Evolutionary conservation across 2,113 vertebrate species (phyloP).

Genomic region (Orientallactaga bullata): DNA sequence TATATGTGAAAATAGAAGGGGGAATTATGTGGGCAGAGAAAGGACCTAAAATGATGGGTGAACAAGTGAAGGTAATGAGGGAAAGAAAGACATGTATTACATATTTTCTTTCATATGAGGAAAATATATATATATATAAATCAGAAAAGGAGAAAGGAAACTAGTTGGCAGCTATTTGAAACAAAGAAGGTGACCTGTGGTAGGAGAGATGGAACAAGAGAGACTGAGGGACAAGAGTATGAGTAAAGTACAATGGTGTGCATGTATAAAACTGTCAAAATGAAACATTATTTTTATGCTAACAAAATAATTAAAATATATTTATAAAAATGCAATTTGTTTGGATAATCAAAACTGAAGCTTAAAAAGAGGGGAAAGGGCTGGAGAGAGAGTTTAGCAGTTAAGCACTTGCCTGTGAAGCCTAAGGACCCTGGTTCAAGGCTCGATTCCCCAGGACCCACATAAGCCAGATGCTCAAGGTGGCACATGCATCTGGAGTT

Average conservation of each 20-base stretch:
- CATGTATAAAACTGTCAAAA: too few species aligned
- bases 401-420: too few species aligned
- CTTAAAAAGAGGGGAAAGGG: neutral
- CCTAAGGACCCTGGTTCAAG: too few species aligned
- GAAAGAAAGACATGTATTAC: neutral
- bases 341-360: conserved; percentile 22
- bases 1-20: neutral
- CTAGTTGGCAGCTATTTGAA: neutral
- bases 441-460: too few species aligned
- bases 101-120: neutral
- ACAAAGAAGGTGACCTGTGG: neutral
- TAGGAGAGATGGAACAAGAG: too few species aligned
- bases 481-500: too few species aligned
- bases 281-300: neutral
- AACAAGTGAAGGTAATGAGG: too few species aligned
- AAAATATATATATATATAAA: too few species aligned
- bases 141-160: neutral
- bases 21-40: too few species aligned
- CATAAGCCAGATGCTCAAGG: too few species aligned
- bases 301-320: neutral
- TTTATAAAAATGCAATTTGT: conserved; percentile 4
- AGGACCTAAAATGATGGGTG: neutral
- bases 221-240: neutral
- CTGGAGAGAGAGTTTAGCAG: too few species aligned
- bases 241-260: neutral